phyloP scores from a whole-genome alignment of 2,797 vertebrate genomes.

The Semaprochilodus insignis region DNA sequence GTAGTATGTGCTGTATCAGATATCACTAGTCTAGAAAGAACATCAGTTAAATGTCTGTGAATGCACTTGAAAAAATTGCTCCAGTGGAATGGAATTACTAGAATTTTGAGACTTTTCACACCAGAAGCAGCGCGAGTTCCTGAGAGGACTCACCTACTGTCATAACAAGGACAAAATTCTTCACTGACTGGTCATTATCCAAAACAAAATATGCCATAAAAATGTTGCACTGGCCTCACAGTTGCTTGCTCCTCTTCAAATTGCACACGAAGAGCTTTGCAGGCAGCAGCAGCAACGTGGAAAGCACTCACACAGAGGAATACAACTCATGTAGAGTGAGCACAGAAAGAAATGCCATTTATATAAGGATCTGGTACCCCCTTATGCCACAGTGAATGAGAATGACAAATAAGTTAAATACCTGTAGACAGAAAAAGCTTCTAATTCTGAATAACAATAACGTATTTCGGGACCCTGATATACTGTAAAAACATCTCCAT shows the following conservation, averaged over 20 bases:
- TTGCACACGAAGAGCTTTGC: background rate
- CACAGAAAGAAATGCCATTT: conserved; percentile 4
- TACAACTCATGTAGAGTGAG: background rate
- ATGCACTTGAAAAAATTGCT: background rate
- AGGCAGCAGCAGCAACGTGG: background rate
- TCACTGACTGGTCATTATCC: background rate
- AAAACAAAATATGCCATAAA: conserved; percentile 7
- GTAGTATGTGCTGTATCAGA: background rate
- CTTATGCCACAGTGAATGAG: background rate
- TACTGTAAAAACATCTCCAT: no score
- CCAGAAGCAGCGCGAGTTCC: background rate
- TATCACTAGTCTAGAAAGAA: background rate
- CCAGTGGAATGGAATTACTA: background rate
- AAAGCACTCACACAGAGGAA: conserved; percentile 14
- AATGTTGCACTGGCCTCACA: conserved; percentile 7
- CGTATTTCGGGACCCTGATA: background rate
- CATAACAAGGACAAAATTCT: background rate
- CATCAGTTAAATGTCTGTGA: no score
- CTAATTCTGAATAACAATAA: background rate
- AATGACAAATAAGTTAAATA: background rate
- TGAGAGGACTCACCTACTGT: background rate
- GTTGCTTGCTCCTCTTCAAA: background rate
- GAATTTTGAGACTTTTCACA: background rate
- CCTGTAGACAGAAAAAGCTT: no score
- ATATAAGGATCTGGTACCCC: background rate